Percentiles rank a stretch among this genome's conserved stretches.
Conservation (phyloP, 2,888 invertebrate genomes). For the Callinectes sapidus region DNA sequence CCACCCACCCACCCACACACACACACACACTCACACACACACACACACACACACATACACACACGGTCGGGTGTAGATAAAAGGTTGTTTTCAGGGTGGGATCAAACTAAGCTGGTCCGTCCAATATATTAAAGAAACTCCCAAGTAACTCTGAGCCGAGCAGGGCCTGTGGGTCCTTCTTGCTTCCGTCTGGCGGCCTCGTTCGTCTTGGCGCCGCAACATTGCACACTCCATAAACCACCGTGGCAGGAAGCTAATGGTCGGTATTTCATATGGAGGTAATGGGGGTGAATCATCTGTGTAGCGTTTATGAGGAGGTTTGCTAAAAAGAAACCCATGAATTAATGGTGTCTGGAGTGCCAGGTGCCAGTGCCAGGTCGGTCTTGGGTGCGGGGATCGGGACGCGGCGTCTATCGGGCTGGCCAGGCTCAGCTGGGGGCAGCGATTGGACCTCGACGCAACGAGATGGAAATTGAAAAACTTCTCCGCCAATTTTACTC, state of each 20-base stretch:
- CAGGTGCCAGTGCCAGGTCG: conserved; percentile 38
- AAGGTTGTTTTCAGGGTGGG: conserved; percentile 28
- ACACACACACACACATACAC: conserved; percentile 42
- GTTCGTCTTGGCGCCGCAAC: background rate
- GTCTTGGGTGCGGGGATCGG: background rate
- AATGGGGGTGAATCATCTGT: background rate
- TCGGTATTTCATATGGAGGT: background rate
- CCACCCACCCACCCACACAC: background rate
- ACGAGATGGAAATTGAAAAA: conserved; percentile 59
- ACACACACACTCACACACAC: conserved; percentile 38
- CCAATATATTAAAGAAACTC: conserved; percentile 28
- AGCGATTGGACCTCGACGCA: conserved; percentile 49
- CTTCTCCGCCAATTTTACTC: conserved; percentile 60
- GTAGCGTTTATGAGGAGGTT: background rate
- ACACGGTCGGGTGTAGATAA: conserved; percentile 29
- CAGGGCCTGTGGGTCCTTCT: background rate
- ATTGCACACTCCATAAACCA: background rate
- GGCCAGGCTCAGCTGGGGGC: conserved; percentile 61
- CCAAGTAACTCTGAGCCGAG: background rate
- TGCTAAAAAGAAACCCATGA: background rate
- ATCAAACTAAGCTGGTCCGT: conserved; percentile 18
- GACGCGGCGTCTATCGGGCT: conserved; percentile 49
- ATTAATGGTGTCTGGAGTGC: background rate
- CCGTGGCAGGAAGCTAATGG: background rate
- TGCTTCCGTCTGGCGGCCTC: conserved; percentile 6